Evolutionary conservation across 30 jellyfish, hydroid and myxozoan species (phyloP).

Genomic region (Aurelia coerulea): DNA sequence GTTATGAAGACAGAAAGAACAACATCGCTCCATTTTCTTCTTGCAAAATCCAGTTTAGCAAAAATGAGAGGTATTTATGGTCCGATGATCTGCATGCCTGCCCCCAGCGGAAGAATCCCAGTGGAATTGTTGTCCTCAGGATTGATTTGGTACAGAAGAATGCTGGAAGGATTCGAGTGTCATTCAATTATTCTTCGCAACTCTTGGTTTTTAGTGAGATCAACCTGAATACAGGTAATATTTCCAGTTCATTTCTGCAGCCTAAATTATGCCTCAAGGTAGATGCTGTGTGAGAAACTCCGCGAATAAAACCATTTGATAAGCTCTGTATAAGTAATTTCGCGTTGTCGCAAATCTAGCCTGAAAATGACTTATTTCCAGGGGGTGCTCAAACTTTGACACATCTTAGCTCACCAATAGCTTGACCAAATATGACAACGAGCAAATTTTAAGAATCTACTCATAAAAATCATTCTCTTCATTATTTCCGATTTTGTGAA

Average conservation of each 20-base stretch:
- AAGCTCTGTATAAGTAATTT: too few relatives aligned
- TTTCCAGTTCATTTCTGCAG: not conserved
- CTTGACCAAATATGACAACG: too few relatives aligned
- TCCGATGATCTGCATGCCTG: not conserved
- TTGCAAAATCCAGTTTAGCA: slow-evolving; percentile 6
- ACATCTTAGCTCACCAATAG: too few relatives aligned
- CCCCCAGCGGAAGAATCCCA: slow-evolving; percentile 1
- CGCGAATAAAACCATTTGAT: too few relatives aligned
- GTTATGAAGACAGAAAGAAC: slow-evolving; percentile 6
- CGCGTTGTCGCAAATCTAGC: too few relatives aligned
- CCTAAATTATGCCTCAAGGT: too few relatives aligned
- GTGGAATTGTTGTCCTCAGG: slow-evolving; percentile 1
- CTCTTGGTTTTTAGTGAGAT: slow-evolving; percentile 13
- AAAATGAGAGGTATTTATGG: not conserved
- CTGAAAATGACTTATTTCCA: too few relatives aligned
- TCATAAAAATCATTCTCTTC: too few relatives aligned
- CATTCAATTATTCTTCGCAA: slow-evolving; percentile 16
- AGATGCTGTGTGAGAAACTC: too few relatives aligned
- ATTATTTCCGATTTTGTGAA: too few relatives aligned
- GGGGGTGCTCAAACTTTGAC: too few relatives aligned
- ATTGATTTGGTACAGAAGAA: not conserved
- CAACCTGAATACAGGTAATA: not conserved
- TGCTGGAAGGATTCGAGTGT: not conserved
- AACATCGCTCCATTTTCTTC: not conserved
- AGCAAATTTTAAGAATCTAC: too few relatives aligned